Evolutionary conservation across 2,113 vertebrate species (phyloP).

Genomic region (Oncorhynchus gorbuscha): DNA sequence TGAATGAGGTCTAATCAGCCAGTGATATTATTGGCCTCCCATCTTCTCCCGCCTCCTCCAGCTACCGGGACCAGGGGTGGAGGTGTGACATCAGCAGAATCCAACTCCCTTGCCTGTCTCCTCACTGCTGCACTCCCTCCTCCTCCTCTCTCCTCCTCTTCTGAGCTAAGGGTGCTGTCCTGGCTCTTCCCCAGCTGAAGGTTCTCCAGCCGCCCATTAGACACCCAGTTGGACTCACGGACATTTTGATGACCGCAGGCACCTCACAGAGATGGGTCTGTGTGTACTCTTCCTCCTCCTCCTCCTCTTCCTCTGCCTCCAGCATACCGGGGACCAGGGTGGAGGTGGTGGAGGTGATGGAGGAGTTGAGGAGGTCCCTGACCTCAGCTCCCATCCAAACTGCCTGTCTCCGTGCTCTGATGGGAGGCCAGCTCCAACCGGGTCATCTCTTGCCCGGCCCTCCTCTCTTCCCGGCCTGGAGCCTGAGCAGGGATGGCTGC

Average conservation of each 20-base stretch:
- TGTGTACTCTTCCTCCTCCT: slow-evolving; percentile 87
- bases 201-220: slow-evolving; percentile 92
- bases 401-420: slow-evolving; percentile 95
- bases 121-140: slow-evolving; percentile 78
- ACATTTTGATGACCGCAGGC: slow-evolving; percentile 88
- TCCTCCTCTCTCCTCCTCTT: slow-evolving; percentile 85
- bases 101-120: too few species aligned
- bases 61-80: too few species aligned
- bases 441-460: slow-evolving; percentile 81
- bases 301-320: slow-evolving; percentile 87
- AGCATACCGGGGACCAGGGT: slow-evolving; percentile 96
- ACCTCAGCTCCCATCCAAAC: slow-evolving; percentile 94
- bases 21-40: too few species aligned
- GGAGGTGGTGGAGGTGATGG: slow-evolving; percentile 96
- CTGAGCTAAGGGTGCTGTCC: slow-evolving; percentile 81
- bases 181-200: slow-evolving; percentile 91
- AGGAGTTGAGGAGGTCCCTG: slow-evolving; percentile 88
- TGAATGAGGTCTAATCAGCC: too few species aligned
- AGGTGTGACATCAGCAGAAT: too few species aligned
- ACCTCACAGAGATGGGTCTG: slow-evolving; percentile 90
- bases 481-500: neutral
- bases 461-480: slow-evolving; percentile 80
- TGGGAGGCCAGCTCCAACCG: slow-evolving; percentile 93
- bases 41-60: too few species aligned
- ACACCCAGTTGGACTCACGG: slow-evolving; percentile 96